Base-by-base conservation (phyloP, 2,113 vertebrate species). In the Ageneiosus marmoratus region DNA sequence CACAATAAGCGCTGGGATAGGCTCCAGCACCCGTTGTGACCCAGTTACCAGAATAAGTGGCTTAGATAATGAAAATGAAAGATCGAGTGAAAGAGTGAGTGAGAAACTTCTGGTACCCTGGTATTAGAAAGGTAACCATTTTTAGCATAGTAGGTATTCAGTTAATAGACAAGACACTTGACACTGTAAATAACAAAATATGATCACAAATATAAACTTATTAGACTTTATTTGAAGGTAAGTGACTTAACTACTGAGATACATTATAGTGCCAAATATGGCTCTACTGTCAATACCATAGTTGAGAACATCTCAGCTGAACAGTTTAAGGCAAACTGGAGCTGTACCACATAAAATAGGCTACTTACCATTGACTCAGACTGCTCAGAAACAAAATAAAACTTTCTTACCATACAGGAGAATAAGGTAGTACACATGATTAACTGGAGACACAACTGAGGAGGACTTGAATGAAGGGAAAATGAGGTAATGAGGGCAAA, bases 401-500 rank as follows among this genome's bases (percentile, higher is more conserved):
- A 16, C 37, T 24, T 10, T n/a, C 67, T 24, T 50, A 16, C 44
- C 44, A 75, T 20, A 76, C 18, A 13, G 73, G 29, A 37, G 32
- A 44, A 53, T 80, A 63, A 55, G 22, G 29, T 16, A 77, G 7
- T 69, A 51, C 27, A 63, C 51, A 20, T 56, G 48, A 44, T 83
- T 34, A 83, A 75, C 27, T 53, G 18, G 48, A 55, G 0, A 13
- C 10, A 34, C 29, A 10, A 55, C 6, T 32, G 79, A 63, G 56
- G 50, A 56, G 56, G 51, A 83, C 62, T 74, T 79, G 60, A 78
- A 60, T 69, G 74, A 67, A 74, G 77, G n/a, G 3, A n/a, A 56
- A 72, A 75, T 20, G n/a, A 65, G 58, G 24, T 20, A 83, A 83
- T 37, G 37, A 77, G 56, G 60, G 67, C 10, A 78, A 83, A 77